Percentiles rank a stretch among this genome's conserved stretches.
Conservation (phyloP, 2,888 invertebrate genomes). For the Papilio gigon region DNA sequence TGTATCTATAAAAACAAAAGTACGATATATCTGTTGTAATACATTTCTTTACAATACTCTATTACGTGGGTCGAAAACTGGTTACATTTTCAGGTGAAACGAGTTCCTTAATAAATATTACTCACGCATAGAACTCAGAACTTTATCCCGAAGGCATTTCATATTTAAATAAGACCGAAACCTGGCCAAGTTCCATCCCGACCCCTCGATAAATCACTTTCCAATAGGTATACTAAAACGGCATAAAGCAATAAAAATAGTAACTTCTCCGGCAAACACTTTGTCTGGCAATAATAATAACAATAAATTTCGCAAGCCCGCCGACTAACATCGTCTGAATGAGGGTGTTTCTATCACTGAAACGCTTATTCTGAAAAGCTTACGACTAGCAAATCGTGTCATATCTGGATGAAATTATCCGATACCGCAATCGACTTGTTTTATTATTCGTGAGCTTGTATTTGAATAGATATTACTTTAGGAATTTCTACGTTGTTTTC, state of each 20-base stretch:
- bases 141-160: conserved; percentile 32
- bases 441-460: conserved; percentile 42
- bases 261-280: conserved; percentile 60
- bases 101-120: neutral
- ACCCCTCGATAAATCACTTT: conserved; percentile 70
- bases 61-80: neutral
- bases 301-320: conserved; percentile 65
- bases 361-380: conserved; percentile 50
- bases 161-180: conserved; percentile 47
- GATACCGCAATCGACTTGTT: conserved; percentile 44
- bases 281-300: conserved; percentile 75
- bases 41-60: conserved; percentile 4
- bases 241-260: conserved; percentile 65
- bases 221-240: conserved; percentile 61
- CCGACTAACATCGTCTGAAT: conserved; percentile 48
- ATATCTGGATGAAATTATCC: conserved; percentile 46
- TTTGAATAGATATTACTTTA: conserved; percentile 29
- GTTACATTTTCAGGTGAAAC: neutral
- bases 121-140: neutral
- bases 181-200: conserved; percentile 52
- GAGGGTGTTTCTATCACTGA: conserved; percentile 49
- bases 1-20: neutral
- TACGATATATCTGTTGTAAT: neutral
- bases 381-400: conserved; percentile 46
- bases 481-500: neutral